Evolutionary conservation across 2,113 vertebrate species (phyloP).

Genomic region (Spilogale gracilis): DNA sequence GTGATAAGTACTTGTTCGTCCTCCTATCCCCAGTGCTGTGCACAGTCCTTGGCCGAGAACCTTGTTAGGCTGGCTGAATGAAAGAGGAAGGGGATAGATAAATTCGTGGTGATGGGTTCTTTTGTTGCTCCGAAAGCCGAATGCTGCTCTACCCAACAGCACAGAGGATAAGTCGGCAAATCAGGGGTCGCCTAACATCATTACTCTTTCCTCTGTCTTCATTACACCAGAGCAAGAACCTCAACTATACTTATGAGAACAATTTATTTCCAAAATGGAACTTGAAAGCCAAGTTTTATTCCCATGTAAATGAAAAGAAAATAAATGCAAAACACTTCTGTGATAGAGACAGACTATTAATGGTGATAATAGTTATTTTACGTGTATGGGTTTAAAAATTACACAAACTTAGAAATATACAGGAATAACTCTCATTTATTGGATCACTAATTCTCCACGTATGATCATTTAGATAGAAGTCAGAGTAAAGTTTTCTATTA

Average conservation of each 20-base stretch:
- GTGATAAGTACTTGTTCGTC: neutral
- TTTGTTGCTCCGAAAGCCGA: neutral
- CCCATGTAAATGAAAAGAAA: slow-evolving; percentile 45
- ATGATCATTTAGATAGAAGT: neutral
- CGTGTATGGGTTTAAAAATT: neutral
- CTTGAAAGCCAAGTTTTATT: slow-evolving; percentile 36
- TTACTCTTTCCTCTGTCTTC: neutral
- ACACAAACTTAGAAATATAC: neutral
- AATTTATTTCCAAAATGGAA: slow-evolving; percentile 40
- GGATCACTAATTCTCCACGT: slow-evolving; percentile 13
- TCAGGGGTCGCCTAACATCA: neutral
- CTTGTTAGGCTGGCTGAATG: neutral
- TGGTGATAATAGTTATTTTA: neutral
- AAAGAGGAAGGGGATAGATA: neutral
- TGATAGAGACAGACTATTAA: neutral
- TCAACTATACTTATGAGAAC: neutral
- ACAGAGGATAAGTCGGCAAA: neutral
- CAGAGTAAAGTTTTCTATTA: neutral
- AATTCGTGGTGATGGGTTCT: neutral
- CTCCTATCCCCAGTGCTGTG: neutral
- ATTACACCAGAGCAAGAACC: neutral
- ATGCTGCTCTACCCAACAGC: neutral
- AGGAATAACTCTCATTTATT: neutral
- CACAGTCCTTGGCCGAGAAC: neutral
- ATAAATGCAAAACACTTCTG: neutral